These are phyloP conservation scores for Elaphurus davidianus DNA, from an alignment of 2,113 vertebrate species.

Conservation along the genomic window DNA sequence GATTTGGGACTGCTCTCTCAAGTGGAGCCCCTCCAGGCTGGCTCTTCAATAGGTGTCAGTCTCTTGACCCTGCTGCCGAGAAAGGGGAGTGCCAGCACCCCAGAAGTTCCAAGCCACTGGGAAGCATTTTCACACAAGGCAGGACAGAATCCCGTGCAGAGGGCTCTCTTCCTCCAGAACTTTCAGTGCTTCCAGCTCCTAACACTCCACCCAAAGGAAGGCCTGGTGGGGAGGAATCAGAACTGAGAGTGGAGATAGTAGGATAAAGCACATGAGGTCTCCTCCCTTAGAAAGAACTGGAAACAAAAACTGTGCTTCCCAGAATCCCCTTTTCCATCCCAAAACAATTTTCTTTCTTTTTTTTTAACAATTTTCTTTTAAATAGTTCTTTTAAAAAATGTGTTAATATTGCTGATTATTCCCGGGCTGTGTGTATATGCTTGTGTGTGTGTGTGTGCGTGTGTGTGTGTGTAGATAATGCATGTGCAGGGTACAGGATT, in stretches of 20 bases:
- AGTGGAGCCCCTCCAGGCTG: not conserved
- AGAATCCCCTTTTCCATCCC: not conserved
- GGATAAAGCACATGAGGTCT: rapidly evolving
- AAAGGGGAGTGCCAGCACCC: not conserved
- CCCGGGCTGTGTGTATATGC: not conserved
- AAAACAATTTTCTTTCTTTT: not conserved
- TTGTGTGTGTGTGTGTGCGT: no score
- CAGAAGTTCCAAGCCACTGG: not conserved
- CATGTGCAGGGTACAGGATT: not conserved
- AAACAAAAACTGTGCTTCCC: not conserved
- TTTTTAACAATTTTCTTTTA: not conserved
- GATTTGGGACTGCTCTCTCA: not conserved
- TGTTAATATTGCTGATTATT: not conserved
- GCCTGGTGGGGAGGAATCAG: not conserved
- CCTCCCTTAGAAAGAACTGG: not conserved
- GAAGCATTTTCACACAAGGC: not conserved
- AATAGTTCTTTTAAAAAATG: not conserved
- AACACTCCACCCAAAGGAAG: not conserved
- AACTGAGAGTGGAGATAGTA: not conserved
- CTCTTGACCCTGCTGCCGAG: not conserved
- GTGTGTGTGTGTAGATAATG: not conserved
- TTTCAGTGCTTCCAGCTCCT: not conserved
- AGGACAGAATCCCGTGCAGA: not conserved
- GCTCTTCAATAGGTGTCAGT: not conserved
- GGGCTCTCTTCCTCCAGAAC: not conserved